phyloP scores from a whole-genome alignment of 2,113 vertebrate species.

The Nerophis ophidion region DNA sequence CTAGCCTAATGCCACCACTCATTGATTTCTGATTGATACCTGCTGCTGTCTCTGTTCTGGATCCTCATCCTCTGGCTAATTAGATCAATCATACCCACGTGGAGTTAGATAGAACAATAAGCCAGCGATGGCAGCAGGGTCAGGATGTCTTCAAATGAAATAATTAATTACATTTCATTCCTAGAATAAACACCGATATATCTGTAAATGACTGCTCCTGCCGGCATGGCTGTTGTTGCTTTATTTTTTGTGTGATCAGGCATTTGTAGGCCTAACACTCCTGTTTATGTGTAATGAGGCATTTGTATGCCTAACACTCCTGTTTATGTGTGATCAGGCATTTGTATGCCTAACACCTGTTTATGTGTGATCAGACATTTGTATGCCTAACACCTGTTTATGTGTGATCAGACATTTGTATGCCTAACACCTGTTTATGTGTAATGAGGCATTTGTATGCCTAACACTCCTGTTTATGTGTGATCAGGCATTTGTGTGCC shows the following conservation, averaged over 20 bases:
- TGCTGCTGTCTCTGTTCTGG: not conserved
- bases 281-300: too few relatives aligned
- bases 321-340: too few relatives aligned
- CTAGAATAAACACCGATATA: not conserved
- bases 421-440: too few relatives aligned
- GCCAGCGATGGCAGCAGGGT: not conserved
- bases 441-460: too few relatives aligned
- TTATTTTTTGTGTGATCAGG: not conserved
- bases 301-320: too few relatives aligned
- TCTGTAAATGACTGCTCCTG: not conserved
- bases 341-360: too few relatives aligned
- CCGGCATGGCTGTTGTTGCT: not conserved
- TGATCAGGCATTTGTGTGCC: too few relatives aligned
- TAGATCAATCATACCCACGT: not conserved
- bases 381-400: too few relatives aligned
- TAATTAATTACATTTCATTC: not conserved
- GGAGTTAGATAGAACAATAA: not conserved
- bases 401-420: too few relatives aligned
- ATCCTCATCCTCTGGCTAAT: not conserved
- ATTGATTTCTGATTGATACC: slow-evolving; percentile 1
- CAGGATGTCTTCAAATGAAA: not conserved
- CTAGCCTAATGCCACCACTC: not conserved
- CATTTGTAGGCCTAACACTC: too few relatives aligned
- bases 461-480: too few relatives aligned
- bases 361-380: too few relatives aligned